Conservation (phyloP, 2,797 vertebrate genomes). For the Ctenopoma multispine region DNA sequence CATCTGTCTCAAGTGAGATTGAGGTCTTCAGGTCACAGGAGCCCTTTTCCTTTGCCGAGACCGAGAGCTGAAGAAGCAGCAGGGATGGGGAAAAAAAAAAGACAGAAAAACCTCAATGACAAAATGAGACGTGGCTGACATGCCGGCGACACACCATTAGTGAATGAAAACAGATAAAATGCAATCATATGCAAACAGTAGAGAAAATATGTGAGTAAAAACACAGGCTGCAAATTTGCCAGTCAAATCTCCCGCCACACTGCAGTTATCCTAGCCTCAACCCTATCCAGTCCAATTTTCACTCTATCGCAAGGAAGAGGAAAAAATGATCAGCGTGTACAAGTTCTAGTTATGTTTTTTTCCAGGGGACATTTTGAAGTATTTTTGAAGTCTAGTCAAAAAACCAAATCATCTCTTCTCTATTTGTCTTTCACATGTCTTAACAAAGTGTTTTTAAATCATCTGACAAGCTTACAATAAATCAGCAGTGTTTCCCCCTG, state of each 20-base stretch:
- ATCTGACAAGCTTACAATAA: constrained; percentile 26
- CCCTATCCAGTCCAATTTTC: constrained; percentile 33
- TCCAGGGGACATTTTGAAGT: constrained; percentile 4
- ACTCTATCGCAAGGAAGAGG: constrained; percentile 8
- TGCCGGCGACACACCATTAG: constrained; percentile 68
- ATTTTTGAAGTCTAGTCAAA: constrained; percentile 29
- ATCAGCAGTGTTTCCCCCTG: constrained; percentile 27
- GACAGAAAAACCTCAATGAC: constrained; percentile 58
- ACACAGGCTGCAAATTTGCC: constrained; percentile 39
- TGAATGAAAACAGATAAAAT: constrained; percentile 79
- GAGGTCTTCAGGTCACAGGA: constrained; percentile 73
- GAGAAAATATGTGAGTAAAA: constrained; percentile 49
- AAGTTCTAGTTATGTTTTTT: constrained; percentile 19
- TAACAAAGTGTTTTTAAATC: constrained; percentile 42
- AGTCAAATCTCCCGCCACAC: constrained; percentile 42
- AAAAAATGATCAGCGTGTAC: constrained; percentile 7
- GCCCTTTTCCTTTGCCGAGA: constrained; percentile 74
- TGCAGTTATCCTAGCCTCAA: constrained; percentile 34
- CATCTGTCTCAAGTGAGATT: constrained; percentile 85
- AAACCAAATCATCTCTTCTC: constrained; percentile 20
- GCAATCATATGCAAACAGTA: constrained; percentile 64
- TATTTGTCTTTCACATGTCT: constrained; percentile 25
- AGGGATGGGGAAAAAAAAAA: constrained; percentile 25
- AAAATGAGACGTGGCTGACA: constrained; percentile 72
- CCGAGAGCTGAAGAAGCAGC: constrained; percentile 59